A percentile compares a stretch with the other conserved stretches of the same genome.
Conservation (phyloP, 2,888 invertebrate species). For the Heliconius hortense region DNA sequence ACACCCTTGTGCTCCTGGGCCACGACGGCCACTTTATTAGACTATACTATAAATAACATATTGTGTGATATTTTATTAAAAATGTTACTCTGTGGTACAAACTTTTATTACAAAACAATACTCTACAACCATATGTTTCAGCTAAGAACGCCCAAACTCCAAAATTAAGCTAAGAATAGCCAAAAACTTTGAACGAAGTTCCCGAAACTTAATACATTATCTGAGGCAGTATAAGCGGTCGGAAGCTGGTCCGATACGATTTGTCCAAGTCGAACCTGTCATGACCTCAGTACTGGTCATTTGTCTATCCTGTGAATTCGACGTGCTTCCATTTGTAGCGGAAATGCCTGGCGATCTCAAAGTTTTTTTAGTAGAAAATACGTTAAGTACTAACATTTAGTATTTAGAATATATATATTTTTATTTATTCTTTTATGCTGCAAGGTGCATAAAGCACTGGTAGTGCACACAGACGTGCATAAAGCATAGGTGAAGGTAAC, state of each 20-base stretch:
- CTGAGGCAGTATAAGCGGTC: conserved; percentile 29
- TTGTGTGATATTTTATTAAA: background rate
- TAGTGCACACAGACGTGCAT: too few species aligned
- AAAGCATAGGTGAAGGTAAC: too few species aligned
- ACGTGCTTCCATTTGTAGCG: conserved; percentile 14
- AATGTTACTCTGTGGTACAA: background rate
- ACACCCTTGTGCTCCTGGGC: too few species aligned
- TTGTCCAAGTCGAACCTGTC: conserved; percentile 36
- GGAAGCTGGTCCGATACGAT: conserved; percentile 33
- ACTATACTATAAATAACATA: background rate
- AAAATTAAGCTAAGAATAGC: conserved; percentile 24
- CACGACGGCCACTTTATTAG: background rate
- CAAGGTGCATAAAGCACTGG: too few species aligned
- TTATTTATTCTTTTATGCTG: too few species aligned
- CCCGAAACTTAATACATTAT: conserved; percentile 38
- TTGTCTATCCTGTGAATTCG: conserved; percentile 23
- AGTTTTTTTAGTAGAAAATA: background rate
- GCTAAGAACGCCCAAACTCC: background rate
- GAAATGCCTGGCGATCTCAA: background rate
- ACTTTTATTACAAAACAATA: background rate
- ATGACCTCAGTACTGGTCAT: conserved; percentile 27
- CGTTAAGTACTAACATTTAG: too few species aligned
- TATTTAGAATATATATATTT: too few species aligned
- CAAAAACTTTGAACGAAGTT: conserved; percentile 29
- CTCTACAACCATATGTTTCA: background rate